Percentiles rank a stretch among this genome's conserved stretches.
Evolutionary conservation across 2,113 vertebrate genomes (phyloP).

Genomic region (Indicator indicator): DNA sequence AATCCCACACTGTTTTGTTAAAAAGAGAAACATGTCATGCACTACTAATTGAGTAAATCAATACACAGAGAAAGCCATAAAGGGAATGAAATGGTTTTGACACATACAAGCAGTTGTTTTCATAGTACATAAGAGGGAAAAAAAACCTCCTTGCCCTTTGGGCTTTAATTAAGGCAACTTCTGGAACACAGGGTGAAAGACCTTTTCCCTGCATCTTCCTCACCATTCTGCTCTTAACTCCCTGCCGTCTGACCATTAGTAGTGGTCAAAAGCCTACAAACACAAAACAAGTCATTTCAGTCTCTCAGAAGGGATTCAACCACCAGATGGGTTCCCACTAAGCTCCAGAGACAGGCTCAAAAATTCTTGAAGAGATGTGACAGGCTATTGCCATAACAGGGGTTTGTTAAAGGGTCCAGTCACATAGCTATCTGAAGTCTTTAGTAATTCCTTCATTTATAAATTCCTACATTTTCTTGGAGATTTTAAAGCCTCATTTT

Average conservation of each 20-base stretch:
- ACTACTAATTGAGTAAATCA: conserved; percentile 57
- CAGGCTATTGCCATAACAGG: neutral
- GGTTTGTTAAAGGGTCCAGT: neutral
- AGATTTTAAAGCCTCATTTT: neutral
- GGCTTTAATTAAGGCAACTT: conserved; percentile 25
- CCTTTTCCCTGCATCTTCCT: conserved; percentile 11
- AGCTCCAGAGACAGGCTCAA: neutral
- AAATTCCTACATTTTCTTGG: neutral
- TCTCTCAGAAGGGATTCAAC: neutral
- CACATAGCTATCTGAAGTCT: neutral
- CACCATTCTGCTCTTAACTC: neutral
- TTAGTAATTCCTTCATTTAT: neutral
- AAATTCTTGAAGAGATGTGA: neutral
- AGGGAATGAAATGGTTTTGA: conserved; percentile 28
- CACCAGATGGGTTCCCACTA: neutral
- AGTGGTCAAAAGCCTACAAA: neutral
- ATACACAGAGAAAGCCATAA: conserved; percentile 21
- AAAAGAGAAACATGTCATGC: conserved; percentile 9
- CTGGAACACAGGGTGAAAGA: neutral
- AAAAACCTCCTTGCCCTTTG: conserved; percentile 25
- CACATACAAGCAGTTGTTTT: neutral
- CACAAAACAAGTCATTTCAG: neutral
- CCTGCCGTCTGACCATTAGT: conserved; percentile 32
- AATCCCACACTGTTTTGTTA: neutral
- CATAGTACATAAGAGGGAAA: neutral